Evolutionary conservation across 2,113 vertebrate species (phyloP).

Genomic region (Amphilophus citrinellus): DNA sequence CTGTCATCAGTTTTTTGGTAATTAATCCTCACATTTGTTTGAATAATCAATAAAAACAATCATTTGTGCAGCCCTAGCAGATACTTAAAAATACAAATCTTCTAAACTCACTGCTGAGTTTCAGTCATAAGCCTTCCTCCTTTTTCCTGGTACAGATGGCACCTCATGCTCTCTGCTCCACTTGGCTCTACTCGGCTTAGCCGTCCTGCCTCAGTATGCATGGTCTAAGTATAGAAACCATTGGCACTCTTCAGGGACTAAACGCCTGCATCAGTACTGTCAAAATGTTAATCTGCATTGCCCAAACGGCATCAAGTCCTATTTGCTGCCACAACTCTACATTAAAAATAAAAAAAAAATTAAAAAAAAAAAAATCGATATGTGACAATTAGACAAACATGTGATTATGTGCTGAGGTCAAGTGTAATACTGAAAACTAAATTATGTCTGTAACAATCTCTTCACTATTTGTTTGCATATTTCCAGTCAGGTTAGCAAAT

Average conservation of each 20-base stretch:
- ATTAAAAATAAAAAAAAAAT: background rate
- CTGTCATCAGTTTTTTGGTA: background rate
- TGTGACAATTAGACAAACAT: background rate
- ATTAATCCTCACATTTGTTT: background rate
- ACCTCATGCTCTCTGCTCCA: slow-evolving; percentile 35
- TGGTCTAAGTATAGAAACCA: slow-evolving; percentile 59
- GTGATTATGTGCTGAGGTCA: slow-evolving; percentile 28
- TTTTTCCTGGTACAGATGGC: background rate
- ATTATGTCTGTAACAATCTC: background rate
- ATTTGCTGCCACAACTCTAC: background rate
- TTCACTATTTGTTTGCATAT: slow-evolving; percentile 8
- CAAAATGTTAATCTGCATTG: background rate
- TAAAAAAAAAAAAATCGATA: background rate
- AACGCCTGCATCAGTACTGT: slow-evolving; percentile 3
- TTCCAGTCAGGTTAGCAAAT: slow-evolving; percentile 28
- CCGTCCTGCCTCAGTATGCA: background rate
- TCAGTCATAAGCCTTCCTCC: background rate
- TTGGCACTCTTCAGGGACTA: background rate
- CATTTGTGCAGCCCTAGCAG: background rate
- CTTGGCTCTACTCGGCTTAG: slow-evolving; percentile 39
- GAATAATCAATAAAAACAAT: background rate
- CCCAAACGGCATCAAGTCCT: background rate
- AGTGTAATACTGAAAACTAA: slow-evolving; percentile 13
- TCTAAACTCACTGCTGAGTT: background rate
- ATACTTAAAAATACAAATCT: background rate